phyloP scores from a whole-genome alignment of 1,140 invertebrate genomes.

The Nilaparvata lugens region DNA sequence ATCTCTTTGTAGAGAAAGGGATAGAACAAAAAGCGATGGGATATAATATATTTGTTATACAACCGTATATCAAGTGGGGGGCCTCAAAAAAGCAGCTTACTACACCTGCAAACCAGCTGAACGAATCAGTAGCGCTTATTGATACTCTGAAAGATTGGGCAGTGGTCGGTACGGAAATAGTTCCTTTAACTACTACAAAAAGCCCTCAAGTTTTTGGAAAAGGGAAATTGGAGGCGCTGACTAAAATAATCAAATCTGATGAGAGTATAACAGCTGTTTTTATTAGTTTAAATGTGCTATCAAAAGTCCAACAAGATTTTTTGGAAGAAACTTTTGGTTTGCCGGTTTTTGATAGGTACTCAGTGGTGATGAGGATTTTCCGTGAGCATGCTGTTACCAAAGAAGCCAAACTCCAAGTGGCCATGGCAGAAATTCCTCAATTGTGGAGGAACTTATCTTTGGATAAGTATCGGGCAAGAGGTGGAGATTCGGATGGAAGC shows the following conservation, averaged over 20 bases:
- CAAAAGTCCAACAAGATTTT: constrained; percentile 48
- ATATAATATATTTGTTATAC: constrained; percentile 50
- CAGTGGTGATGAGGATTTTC: constrained; percentile 78
- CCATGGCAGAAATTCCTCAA: constrained; percentile 79
- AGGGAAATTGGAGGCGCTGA: constrained; percentile 53
- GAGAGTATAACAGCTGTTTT: constrained; percentile 56
- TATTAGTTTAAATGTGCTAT: constrained; percentile 59
- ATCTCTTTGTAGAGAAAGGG: too few relatives aligned
- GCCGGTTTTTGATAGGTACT: constrained; percentile 72
- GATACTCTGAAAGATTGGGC: constrained; percentile 61
- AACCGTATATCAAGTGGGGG: constrained; percentile 71
- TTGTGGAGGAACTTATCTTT: constrained; percentile 38
- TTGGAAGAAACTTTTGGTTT: constrained; percentile 50
- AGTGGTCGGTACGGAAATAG: constrained; percentile 47
- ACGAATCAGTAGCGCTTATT: constrained; percentile 63
- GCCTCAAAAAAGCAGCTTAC: constrained; percentile 41
- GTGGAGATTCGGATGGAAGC: constrained; percentile 26
- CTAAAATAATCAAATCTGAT: constrained; percentile 31
- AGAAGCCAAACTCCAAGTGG: constrained; percentile 80
- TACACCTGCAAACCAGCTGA: constrained; percentile 54
- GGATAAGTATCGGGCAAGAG: constrained; percentile 19
- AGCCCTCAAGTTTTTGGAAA: constrained; percentile 54
- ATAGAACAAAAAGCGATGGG: not conserved
- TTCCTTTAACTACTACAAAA: constrained; percentile 46
- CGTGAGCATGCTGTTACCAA: constrained; percentile 65